Base-by-base conservation (phyloP, 2,113 vertebrate genomes). In the Lepidothrix coronata region DNA sequence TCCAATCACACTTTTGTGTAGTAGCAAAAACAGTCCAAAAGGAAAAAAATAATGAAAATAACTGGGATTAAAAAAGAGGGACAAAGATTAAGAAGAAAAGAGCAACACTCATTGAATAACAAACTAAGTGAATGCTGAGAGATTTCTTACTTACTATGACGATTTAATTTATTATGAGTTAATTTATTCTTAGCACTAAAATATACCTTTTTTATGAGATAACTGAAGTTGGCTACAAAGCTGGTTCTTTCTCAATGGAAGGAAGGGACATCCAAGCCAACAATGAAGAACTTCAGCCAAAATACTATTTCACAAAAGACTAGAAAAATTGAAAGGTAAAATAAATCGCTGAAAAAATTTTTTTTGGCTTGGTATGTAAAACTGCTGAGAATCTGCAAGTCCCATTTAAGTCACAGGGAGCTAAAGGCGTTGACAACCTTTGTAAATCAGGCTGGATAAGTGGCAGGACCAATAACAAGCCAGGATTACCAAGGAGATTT, bases 311-410 rank as follows among this genome's bases (percentile, higher is more conserved):
- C 75, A 85, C 57, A 79, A 57, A 83, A 81, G 58, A 81, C 68
- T 41, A 71, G 51, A 73, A 81, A 92, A 89, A 55, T 62, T 1
- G 0, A 73, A 89, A 49, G 10, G 10, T 51, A 75, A 92, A 81
- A 95, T 78, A 88, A 74, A 94, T 84, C 46, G n/a, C 55, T 67
- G 35, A 33, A 88, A 94, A 91, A 92, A 52, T 9, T 85, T 84
- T 9, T 85, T 84, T 57, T 93, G 37, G 25, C 23, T 83, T 91
- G 46, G 33, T 97, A 91, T 95, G 96, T 95, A 82, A 90, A 95
- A 91, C 15, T 92, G 86, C 83, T 94, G 88, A 94, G 62, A 18
- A 7, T 49, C 35, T 84, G 35, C 51, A 85, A 93, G 54, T 76
- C 70, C 57, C 48, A 8, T 41, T 68, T 76, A 73, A 77, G 89